These are phyloP conservation scores for Labia minor DNA, from an alignment of 2,888 invertebrate species.

Conservation along the genomic window DNA sequence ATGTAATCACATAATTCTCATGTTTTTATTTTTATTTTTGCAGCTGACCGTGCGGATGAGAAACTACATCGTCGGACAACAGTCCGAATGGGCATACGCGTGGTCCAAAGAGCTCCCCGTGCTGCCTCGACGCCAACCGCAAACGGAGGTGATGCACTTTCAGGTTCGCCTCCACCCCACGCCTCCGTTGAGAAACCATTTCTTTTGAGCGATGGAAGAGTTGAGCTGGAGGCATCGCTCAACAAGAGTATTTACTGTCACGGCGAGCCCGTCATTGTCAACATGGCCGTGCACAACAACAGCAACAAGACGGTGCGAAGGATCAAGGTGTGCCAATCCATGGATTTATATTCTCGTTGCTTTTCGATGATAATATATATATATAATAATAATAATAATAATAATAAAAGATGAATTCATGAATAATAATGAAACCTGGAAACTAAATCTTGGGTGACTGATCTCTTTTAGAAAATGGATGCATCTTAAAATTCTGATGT, in stretches of 20 bases:
- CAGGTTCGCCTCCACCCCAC: conserved; percentile 46
- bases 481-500: too few species aligned
- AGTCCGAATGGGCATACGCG: conserved; percentile 76
- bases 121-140: conserved; percentile 34
- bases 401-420: too few species aligned
- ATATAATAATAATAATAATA: too few species aligned
- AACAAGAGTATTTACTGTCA: conserved; percentile 75
- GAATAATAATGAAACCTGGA: too few species aligned
- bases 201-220: conserved; percentile 70
- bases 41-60: conserved; percentile 77
- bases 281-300: conserved; percentile 63
- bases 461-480: too few species aligned
- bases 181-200: conserved; percentile 72
- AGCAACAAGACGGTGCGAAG: conserved; percentile 74
- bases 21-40: conserved; percentile 30
- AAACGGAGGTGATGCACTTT: conserved; percentile 14
- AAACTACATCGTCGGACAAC: conserved; percentile 67
- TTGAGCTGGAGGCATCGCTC: conserved; percentile 65
- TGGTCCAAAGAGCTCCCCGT: conserved; percentile 52
- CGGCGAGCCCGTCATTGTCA: conserved; percentile 67
- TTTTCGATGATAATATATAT: too few species aligned
- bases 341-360: too few species aligned
- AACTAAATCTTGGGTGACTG: too few species aligned
- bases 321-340: conserved; percentile 55
- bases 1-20: too few species aligned